Conservation (phyloP, 2,888 invertebrate species). For the Scaptomyza cyrtandrae region DNA sequence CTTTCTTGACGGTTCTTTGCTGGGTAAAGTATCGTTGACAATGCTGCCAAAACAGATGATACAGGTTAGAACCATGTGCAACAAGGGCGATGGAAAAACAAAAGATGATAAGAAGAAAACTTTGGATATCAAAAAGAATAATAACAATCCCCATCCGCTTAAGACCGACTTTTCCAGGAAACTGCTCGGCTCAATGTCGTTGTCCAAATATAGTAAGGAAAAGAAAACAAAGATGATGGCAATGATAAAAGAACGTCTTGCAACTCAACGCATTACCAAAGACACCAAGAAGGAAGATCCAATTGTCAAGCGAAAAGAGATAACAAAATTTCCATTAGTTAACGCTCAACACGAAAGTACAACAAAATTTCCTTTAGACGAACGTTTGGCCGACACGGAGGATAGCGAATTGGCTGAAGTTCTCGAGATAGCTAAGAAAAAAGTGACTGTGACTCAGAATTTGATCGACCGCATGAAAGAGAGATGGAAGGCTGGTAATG, state of each 20-base stretch:
- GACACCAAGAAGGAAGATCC: background rate
- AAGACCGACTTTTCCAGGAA: background rate
- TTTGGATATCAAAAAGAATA: background rate
- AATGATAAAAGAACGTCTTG: background rate
- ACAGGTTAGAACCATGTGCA: constrained; percentile 9
- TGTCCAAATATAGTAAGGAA: background rate
- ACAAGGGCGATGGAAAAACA: background rate
- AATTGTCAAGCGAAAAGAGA: background rate
- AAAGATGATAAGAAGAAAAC: background rate
- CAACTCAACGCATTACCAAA: background rate
- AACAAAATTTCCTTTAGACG: constrained; percentile 35
- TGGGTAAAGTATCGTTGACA: constrained; percentile 1
- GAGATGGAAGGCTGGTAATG: background rate
- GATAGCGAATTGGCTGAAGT: constrained; percentile 26
- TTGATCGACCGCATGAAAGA: background rate
- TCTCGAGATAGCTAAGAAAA: constrained; percentile 16
- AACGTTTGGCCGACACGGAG: constrained; percentile 34
- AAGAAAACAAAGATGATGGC: background rate
- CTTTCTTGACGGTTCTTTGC: background rate
- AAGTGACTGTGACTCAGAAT: background rate
- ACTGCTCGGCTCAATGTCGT: background rate
- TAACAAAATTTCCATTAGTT: constrained; percentile 22
- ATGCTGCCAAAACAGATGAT: constrained; percentile 6
- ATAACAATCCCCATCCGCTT: background rate
- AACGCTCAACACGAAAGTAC: background rate